Base-by-base conservation (phyloP, 2,888 invertebrate genomes). In the Sarcophaga variegata region DNA sequence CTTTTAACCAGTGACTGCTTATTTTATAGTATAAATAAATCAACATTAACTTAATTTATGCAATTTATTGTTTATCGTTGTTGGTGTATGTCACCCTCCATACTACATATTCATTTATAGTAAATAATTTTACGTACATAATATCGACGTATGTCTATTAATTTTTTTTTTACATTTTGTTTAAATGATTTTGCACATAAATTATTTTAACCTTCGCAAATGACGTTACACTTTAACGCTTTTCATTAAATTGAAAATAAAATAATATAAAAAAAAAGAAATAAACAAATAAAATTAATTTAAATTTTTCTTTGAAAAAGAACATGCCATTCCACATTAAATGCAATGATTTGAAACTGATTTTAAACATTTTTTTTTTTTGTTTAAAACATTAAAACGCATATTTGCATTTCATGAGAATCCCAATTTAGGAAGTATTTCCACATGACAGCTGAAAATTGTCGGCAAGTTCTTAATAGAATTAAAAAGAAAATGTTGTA, bases 171-270 rank as follows among this genome's bases (percentile, higher is more conserved):
- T 64, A 47, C 66, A 54, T 81, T 69, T 69, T 62, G 64, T 22
- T 82, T 47, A 70, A 81, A 67, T 72, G 22, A 66, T 78, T 76
- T 79, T 49, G 47, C 71, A 22, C 71, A 81, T 81, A 81, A 67
- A 84, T 81, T 67, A 69, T 82, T 84, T 84, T 84, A 84, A 84
- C 87, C 87, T 87, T 87, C 87, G 72, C 69, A 76, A 84, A 81
- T 87, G 84, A 82, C 87, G 84, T 87, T 87, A 84, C 75, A 84
- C 87, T 84, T 70, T 74, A 84, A 60, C 14, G 60, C 17, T 64
- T n/a, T 79, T 64, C 54, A 54, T 54, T 17, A 54, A 37, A 37
- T 37, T 37, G 37, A 37, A 37, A 37, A 37, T 37, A 37, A 37
- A 37, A 10, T 37, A 37, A 37, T 37, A 37, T 10, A 37, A 37